phyloP scores from a whole-genome alignment of 2,113 vertebrate genomes.

The Cyanoramphus novaezelandiae region DNA sequence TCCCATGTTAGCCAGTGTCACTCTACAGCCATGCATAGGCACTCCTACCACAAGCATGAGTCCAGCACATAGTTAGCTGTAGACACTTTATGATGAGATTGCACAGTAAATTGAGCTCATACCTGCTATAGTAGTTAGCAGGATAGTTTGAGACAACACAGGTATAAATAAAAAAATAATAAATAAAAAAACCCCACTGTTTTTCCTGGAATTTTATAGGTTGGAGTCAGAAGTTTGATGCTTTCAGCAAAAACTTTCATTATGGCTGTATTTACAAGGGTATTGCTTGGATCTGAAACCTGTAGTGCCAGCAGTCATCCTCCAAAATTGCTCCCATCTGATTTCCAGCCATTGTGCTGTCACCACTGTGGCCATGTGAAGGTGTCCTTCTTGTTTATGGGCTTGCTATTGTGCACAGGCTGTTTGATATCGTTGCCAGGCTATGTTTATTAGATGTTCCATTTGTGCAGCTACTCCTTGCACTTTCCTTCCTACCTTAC shows the following conservation, averaged over 20 bases:
- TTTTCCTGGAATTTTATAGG: not conserved
- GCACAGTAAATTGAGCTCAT: not conserved
- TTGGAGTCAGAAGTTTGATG: not conserved
- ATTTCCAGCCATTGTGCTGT: not conserved
- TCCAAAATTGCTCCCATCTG: not conserved
- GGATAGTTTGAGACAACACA: not conserved
- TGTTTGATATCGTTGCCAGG: not conserved
- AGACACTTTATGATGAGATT: not conserved
- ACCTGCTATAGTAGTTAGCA: not conserved
- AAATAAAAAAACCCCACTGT: fast-evolving
- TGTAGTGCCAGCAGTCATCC: not conserved
- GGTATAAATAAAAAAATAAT: not conserved
- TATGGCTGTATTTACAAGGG: fast-evolving
- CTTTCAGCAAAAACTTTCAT: not conserved
- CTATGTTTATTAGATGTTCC: not conserved
- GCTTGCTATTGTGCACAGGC: not conserved
- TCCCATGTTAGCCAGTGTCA: not conserved
- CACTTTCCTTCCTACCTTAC: not conserved
- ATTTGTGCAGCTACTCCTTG: not conserved
- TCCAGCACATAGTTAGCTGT: not conserved
- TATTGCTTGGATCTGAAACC: not conserved
- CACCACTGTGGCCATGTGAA: fast-evolving
- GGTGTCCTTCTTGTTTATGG: not conserved
- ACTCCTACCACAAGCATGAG: not conserved
- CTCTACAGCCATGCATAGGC: not conserved